A percentile compares a stretch with the other conserved stretches of the same genome.
phyloP scores from a whole-genome alignment of 37 sponge, comb jelly and placozoan genomes.

The Eunapius fragilis region DNA sequence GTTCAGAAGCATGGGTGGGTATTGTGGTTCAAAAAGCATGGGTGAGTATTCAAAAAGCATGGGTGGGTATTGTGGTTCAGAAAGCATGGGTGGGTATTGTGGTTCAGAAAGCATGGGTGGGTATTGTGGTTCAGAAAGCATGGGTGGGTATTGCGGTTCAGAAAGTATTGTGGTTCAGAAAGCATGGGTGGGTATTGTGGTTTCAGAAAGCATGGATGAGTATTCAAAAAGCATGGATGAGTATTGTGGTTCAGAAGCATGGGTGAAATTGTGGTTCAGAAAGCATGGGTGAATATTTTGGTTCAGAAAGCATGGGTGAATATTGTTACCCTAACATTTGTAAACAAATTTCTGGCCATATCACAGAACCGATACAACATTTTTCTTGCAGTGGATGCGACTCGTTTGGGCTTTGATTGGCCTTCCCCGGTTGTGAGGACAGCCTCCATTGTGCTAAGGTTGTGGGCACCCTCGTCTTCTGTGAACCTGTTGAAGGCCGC shows the following conservation, averaged over 20 bases:
- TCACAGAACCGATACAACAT: not conserved
- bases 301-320: too few relatives aligned
- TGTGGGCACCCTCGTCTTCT: not conserved
- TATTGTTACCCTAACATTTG: not conserved
- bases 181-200: not conserved
- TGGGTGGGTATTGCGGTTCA: too few relatives aligned
- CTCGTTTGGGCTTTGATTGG: not conserved
- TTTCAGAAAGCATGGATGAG: too few relatives aligned
- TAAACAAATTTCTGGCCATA: not conserved
- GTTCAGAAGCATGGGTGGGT: too few relatives aligned
- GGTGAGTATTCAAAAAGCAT: not conserved
- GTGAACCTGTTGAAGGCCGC: constrained; percentile 72
- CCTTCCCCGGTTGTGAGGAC: not conserved
- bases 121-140: not conserved
- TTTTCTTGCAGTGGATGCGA: not conserved
- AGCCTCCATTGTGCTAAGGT: not conserved
- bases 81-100: not conserved
- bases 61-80: not conserved
- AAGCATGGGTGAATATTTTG: not conserved
- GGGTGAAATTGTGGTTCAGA: too few relatives aligned
- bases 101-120: too few relatives aligned
- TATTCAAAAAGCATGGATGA: not conserved
- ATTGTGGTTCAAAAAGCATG: not conserved
- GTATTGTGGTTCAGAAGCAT: too few relatives aligned
- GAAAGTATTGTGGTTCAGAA: too few relatives aligned